Evolutionary conservation across 1,140 invertebrate species (phyloP), one percentile per base, ranked within the genome.

Genomic region (Panonychus citri): DNA sequence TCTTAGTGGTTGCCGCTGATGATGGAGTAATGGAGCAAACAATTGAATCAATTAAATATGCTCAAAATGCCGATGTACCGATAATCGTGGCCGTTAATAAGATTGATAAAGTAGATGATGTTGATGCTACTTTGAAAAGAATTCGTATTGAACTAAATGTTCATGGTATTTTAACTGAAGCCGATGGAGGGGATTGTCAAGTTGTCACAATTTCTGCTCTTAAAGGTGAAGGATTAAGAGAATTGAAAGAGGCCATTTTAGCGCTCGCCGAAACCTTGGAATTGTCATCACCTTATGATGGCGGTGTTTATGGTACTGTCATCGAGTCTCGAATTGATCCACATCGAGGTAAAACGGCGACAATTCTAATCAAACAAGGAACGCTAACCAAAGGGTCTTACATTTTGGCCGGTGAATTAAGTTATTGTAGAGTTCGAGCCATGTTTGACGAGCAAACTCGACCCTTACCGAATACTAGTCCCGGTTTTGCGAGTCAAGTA

Each of bases 11-110:
- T 42, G 94, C 95, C 15, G 94, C 91, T 13, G 94, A 98, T 70
- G 95, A 99, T 73, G 91, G 94, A 40, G 87, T 97, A 1, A 97
- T 96, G 86, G 83, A 91, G 58, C 95, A 99, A 75, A 99, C 94
- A 0, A 65, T 74, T 5, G 76, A 80, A 62, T 76, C 74, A 21
- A 75, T 79, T 30, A 62, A 69, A 53, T 73, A 67, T 66, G 73
- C 74, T 12, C 62, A 66, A 50, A 62, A 67, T 55, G 80, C 82
- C 3, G 74, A 80, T 80, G 88, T 97, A 61, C 90, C 91, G 0
- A 83, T 98, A 3, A 80, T 99, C 63, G 87, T 98, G 50, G 94
- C 94, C n/a, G 82, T 99, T 50, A 99, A 98, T 70, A 99, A 99
- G 76, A 90, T 95, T 62, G 95, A 99, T 70, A 90, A 91, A 66